Evolutionary conservation across 2,113 vertebrate genomes (phyloP), one percentile per base, ranked within the genome.

Genomic region (Anarhynchus alexandrinus): DNA sequence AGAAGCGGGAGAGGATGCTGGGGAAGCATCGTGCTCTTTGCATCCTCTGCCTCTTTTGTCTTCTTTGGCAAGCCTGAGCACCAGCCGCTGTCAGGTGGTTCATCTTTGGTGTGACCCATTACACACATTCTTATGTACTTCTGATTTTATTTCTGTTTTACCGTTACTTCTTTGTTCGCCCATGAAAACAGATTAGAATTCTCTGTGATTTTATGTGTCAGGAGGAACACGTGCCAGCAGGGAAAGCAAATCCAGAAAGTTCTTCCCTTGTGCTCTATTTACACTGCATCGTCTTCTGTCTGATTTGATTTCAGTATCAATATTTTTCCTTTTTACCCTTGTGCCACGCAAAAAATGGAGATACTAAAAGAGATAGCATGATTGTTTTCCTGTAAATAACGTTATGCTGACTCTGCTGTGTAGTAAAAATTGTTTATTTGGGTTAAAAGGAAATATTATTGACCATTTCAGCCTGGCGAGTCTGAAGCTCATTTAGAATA

Each of bases 171-270:
- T 89, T 91, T 82, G 45, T 62, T 94, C 1, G 3, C 29, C 26
- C 43, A 17, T 27, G 49, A 38, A 82, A 91, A 38, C 14, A 47
- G 29, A 73, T 74, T 66, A 32, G 49, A 12, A 12, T 62, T 91
- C 91, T 78, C 70, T 52, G 43, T 47, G 73, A 84, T 92, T 90
- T 65, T 26, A 21, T 70, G 42, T 66, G 52, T 78, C 73, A 43
- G 77, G 62, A 95, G 57, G 73, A 95, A 82, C 71, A 80, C 42
- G 79, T 88, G 93, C 67, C 70, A 91, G 84, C 43, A 90, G 64
- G 49, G 91, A 90, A 94, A 93, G 85, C 61, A 93, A 91, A 89
- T 64, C 5, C 7, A 82, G 69, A n/a, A 76, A 70, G 78, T 90
- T 80, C 85, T 89, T 82, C 70, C 29, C 54, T 87, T 67, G 25